Percentiles rank a stretch among this genome's conserved stretches.
phyloP scores from a whole-genome alignment of 2,797 vertebrate genomes.

The Darevskia nairensis region DNA sequence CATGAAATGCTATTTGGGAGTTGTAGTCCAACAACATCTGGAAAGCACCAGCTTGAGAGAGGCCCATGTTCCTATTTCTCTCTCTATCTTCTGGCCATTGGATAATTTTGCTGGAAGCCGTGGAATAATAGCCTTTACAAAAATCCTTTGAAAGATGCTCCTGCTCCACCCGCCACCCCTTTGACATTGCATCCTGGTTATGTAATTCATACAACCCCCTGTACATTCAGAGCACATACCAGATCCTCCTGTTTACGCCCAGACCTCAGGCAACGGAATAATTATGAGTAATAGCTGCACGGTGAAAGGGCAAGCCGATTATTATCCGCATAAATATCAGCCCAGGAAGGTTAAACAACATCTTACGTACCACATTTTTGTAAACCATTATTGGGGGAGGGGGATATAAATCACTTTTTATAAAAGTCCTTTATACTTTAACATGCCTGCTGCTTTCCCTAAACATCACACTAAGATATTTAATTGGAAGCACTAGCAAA shows the following conservation, averaged over 20 bases:
- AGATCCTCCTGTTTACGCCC: constrained; percentile 42
- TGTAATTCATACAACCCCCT: constrained; percentile 24
- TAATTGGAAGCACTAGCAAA: constrained; percentile 2
- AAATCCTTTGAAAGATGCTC: not conserved
- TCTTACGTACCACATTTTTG: constrained; percentile 12
- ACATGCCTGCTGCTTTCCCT: not conserved
- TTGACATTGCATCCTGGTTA: not conserved
- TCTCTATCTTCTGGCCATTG: not conserved
- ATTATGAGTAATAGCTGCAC: constrained; percentile 8
- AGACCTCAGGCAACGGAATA: constrained; percentile 16
- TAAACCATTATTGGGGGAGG: not conserved
- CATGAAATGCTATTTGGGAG: no score
- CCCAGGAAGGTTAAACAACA: constrained; percentile 41
- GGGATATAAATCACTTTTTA: constrained; percentile 13
- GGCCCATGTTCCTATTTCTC: not conserved
- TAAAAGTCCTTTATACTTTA: not conserved
- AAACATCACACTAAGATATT: not conserved
- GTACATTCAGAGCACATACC: constrained; percentile 21
- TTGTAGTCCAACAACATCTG: no score
- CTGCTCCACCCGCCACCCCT: no score
- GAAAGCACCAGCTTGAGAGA: no score
- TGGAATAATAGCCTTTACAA: no score
- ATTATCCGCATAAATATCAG: constrained; percentile 37
- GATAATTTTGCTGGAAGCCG: not conserved
- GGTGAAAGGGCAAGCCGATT: constrained; percentile 30